These are phyloP conservation scores for Pelagia noctiluca DNA, from an alignment of 30 jellyfish, hydroid and myxozoan genomes.

Conservation along the genomic window DNA sequence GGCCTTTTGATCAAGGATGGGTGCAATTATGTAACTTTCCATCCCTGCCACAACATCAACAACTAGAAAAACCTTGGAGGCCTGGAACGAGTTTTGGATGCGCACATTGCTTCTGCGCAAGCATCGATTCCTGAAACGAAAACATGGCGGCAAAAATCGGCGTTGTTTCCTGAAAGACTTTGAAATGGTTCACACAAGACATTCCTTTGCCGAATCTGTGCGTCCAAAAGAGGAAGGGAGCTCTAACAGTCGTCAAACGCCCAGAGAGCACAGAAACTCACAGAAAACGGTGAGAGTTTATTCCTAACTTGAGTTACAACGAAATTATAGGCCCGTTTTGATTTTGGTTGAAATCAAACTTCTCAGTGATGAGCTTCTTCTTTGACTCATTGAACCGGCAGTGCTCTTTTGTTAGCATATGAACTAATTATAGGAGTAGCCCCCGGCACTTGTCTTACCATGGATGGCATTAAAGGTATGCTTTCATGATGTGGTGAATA, in stretches of 20 bases:
- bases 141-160: constrained; percentile 53
- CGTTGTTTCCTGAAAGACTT: not conserved
- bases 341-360: not conserved
- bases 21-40: too few species aligned
- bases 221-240: not conserved
- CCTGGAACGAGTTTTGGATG: too few species aligned
- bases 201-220: constrained; percentile 45
- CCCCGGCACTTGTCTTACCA: not conserved
- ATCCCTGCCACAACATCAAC: too few species aligned
- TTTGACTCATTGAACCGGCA: not conserved
- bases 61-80: too few species aligned
- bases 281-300: not conserved
- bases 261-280: not conserved
- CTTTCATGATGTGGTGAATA: too few species aligned
- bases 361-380: not conserved
- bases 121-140: too few species aligned
- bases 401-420: too few species aligned
- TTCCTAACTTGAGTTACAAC: not conserved
- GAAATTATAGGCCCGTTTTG: not conserved
- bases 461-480: not conserved
- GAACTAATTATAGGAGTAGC: too few species aligned
- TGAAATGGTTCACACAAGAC: constrained; percentile 62
- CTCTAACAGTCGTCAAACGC: not conserved
- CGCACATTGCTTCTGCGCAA: constrained; percentile 58
- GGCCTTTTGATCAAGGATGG: too few species aligned